These are phyloP conservation scores for Micronycteris hirsuta DNA, from an alignment of 2,113 vertebrate species.

Conservation along the genomic window DNA sequence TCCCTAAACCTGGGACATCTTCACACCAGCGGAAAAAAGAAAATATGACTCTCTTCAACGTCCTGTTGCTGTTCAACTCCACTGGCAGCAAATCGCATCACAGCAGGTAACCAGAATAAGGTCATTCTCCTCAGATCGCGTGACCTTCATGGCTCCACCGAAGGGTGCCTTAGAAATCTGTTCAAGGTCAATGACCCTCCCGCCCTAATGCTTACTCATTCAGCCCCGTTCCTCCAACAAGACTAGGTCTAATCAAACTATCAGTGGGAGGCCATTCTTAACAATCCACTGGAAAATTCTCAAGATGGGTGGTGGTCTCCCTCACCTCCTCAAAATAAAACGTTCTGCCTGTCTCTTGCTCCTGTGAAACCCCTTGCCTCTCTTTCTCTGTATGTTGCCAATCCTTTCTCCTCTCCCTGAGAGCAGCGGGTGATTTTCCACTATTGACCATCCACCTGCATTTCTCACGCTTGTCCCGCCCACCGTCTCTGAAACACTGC, in stretches of 20 bases:
- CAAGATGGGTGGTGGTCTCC: not conserved
- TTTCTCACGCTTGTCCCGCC: too few relatives aligned
- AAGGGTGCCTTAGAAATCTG: not conserved
- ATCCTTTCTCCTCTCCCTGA: not conserved
- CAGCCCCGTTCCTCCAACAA: not conserved
- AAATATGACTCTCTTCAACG: not conserved
- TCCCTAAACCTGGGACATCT: not conserved
- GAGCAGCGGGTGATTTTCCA: not conserved
- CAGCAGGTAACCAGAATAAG: not conserved
- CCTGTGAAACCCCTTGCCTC: not conserved
- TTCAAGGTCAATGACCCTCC: not conserved
- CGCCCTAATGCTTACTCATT: not conserved
- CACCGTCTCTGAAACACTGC: not conserved
- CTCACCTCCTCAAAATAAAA: not conserved
- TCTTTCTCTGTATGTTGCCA: not conserved
- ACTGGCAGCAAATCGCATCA: not conserved
- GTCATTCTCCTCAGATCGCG: not conserved
- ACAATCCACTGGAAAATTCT: not conserved
- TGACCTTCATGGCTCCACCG: not conserved
- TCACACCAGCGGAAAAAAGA: not conserved
- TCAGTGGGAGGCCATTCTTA: not conserved
- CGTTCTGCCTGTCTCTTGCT: not conserved
- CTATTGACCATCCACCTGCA: not conserved
- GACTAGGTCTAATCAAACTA: not conserved
- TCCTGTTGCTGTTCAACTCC: not conserved